A percentile compares a stretch with the other conserved stretches of the same genome.
These are phyloP conservation scores for Littorina saxatilis DNA, from an alignment of 1,140 invertebrate genomes.

Conservation along the genomic window DNA sequence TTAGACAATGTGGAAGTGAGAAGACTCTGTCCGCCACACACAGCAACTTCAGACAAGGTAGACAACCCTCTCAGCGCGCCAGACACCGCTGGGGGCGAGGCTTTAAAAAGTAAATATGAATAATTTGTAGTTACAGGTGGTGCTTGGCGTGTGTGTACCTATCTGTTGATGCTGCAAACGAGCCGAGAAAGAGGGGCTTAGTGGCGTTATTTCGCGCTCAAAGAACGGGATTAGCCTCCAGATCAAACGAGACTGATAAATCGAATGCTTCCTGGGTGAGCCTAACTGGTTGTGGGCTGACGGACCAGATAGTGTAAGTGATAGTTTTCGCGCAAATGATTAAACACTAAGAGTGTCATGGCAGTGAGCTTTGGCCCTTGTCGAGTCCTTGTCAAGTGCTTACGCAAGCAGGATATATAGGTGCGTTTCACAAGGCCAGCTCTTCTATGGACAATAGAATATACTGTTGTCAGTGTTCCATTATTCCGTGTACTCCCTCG, in stretches of 20 bases:
- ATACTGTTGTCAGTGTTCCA: no score
- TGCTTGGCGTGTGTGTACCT: neutral
- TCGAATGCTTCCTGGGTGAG: neutral
- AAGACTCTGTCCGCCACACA: no score
- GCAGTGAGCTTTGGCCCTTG: neutral
- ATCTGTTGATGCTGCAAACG: constrained; percentile 5
- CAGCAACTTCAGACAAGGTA: no score
- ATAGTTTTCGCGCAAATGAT: neutral
- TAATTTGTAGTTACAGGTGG: neutral
- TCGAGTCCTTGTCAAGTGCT: no score
- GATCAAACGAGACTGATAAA: constrained; percentile 15
- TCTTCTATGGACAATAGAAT: no score
- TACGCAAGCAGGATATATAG: no score
- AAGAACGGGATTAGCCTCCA: neutral
- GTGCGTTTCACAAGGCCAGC: no score
- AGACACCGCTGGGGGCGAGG: neutral
- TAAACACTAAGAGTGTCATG: neutral
- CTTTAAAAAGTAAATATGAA: neutral
- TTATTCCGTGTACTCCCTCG: no score
- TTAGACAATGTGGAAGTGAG: no score
- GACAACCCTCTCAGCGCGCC: neutral
- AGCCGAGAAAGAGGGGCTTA: constrained; percentile 12
- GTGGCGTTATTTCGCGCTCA: neutral
- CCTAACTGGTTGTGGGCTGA: neutral
- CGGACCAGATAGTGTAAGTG: neutral